Evolutionary conservation across 2,888 invertebrate species (phyloP), one percentile per base, ranked within the genome.

Genomic region (Drosophila longiperda): DNA sequence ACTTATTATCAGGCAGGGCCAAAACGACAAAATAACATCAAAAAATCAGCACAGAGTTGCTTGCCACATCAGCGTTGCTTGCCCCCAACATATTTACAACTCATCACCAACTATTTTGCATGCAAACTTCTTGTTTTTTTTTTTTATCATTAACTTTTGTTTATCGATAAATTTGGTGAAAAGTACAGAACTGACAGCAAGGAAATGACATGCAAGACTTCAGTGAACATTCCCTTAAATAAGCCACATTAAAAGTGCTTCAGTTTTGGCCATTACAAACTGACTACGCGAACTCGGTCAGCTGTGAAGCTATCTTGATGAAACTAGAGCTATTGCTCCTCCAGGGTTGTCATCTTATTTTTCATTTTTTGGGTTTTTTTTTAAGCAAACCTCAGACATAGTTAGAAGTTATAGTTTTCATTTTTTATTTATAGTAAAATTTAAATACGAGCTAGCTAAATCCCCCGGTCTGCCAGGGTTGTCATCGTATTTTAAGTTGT

Each of bases 1-100:
- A 45, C 66, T 75, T 66, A 80, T 79, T 74, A 80, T 78, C 76
- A 67, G 61, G 49, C 53, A 53, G 55, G 54, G 49, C 52, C 59
- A 40, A 49, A 45, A 45, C 45, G 23, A 45, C 45, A 23, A 23
- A 45, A 45, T 23, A 8, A 23, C 12, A 65, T 38, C 29, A 38
- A 45, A 42, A 57, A 62, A 63, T 45, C 40, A 52, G 9, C n/a
- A 20, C 5, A 11, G 23, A 11, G 38, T 57, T 20, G 20, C 40
- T 57, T 29, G 40, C 40, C 49, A 15, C 54, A 38, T 29, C 29
- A 29, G 29, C 29, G 29, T 29, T 29, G 26, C 55, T 23, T 29
- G 29, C 29, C 29, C 29, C 29, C 29, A 29, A n/a, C 12, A 33
- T 33, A 33, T 53, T 53, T 34, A 23, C 23, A 54, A 54, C 57